Conservation (phyloP, 2,888 invertebrate genomes). For the Oligia fasciuncula region DNA sequence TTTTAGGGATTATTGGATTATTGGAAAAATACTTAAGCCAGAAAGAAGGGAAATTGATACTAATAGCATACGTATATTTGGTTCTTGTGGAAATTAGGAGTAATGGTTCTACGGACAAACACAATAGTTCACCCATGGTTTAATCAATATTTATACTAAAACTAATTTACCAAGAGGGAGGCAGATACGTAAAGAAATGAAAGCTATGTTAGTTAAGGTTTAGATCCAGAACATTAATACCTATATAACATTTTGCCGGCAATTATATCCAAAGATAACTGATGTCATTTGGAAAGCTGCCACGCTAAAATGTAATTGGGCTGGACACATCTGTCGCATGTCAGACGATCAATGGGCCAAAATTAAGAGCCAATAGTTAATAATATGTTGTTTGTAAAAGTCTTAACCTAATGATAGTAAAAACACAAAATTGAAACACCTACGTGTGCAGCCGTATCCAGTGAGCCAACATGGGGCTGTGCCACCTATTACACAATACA, state of each 20-base stretch:
- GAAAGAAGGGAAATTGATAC: background rate
- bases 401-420: no score
- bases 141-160: background rate
- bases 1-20: conserved; percentile 14
- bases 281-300: no score
- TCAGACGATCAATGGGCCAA: no score
- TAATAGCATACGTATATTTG: background rate
- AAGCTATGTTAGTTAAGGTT: background rate
- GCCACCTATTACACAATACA: no score
- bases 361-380: background rate
- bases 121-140: background rate
- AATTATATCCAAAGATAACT: background rate
- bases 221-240: background rate
- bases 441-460: no score
- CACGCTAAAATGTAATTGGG: no score
- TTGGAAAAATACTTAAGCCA: conserved; percentile 21
- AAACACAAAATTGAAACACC: no score
- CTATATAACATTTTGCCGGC: background rate
- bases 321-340: no score
- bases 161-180: background rate
- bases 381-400: no score
- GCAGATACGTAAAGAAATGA: background rate
- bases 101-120: background rate
- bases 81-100: background rate
- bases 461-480: no score